Percentiles rank a stretch among this genome's conserved stretches.
These are phyloP conservation scores for Diadophis punctatus DNA, from an alignment of 2,113 vertebrate species.

Conservation along the genomic window DNA sequence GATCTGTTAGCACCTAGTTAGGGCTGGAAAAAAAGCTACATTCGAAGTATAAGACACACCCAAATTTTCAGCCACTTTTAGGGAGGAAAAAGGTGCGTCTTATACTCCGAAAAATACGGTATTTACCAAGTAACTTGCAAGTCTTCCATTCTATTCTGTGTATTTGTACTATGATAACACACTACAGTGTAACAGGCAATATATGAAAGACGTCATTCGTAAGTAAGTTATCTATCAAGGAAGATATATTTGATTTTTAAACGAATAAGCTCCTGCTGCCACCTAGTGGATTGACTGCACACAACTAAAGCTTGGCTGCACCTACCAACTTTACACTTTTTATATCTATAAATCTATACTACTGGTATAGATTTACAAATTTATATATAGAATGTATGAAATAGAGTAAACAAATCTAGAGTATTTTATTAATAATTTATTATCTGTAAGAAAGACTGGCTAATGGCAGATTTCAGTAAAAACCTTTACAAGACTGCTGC, in stretches of 20 bases:
- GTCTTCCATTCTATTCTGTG: neutral
- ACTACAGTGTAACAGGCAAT: conserved; percentile 10
- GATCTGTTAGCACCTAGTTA: too few relatives aligned
- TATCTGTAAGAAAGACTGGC: conserved; percentile 99
- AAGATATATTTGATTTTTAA: conserved; percentile 30
- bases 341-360: neutral
- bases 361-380: neutral
- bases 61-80: too few relatives aligned
- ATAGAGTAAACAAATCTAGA: conserved; percentile 66
- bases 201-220: conserved; percentile 25
- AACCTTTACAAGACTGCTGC: conserved; percentile 97
- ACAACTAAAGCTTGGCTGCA: neutral
- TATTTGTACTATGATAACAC: conserved; percentile 40
- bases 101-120: too few relatives aligned
- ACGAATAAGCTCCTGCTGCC: conserved; percentile 48
- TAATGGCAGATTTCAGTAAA: conserved; percentile 98
- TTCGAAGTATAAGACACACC: too few relatives aligned
- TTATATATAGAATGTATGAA: conserved; percentile 29
- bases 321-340: neutral
- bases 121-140: neutral
- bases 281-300: conserved; percentile 51
- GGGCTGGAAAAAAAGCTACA: too few relatives aligned
- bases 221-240: conserved; percentile 40
- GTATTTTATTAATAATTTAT: conserved; percentile 99
- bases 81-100: too few relatives aligned